Conservation (phyloP, 1,140 invertebrate species). For the Bradysia coprophila region DNA sequence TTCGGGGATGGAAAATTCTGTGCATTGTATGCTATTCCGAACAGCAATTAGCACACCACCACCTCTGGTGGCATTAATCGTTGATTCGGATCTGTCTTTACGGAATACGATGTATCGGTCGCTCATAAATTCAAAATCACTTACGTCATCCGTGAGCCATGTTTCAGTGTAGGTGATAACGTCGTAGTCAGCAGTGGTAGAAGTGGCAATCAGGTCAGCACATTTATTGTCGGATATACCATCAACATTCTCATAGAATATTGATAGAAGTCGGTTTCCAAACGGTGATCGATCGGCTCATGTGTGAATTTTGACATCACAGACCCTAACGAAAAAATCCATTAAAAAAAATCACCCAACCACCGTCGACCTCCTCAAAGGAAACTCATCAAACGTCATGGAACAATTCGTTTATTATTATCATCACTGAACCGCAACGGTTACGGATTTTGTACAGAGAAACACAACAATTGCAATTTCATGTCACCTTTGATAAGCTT, state of each 20-base stretch:
- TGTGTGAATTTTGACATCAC: too few relatives aligned
- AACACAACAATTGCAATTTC: conserved; percentile 24
- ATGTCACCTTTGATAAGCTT: conserved; percentile 20
- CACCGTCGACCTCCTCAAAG: too few relatives aligned
- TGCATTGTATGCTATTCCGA: too few relatives aligned
- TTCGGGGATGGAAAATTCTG: too few relatives aligned
- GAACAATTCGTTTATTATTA: too few relatives aligned
- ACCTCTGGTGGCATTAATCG: not conserved
- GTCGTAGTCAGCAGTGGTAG: not conserved
- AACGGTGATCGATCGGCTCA: too few relatives aligned
- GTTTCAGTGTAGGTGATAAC: not conserved
- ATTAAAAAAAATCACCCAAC: too few relatives aligned
- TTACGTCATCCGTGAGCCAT: not conserved
- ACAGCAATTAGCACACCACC: not conserved
- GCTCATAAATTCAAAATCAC: not conserved
- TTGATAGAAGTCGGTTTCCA: not conserved
- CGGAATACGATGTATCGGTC: not conserved
- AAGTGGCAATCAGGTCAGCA: not conserved
- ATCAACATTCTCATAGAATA: not conserved
- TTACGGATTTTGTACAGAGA: conserved; percentile 16
- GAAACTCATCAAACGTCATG: too few relatives aligned
- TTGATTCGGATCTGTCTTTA: not conserved
- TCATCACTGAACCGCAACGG: too few relatives aligned
- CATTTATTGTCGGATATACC: not conserved
- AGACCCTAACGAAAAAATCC: too few relatives aligned